These are phyloP conservation scores for Himalopsyche anomala DNA, from an alignment of 2,888 invertebrate genomes.

Conservation along the genomic window DNA sequence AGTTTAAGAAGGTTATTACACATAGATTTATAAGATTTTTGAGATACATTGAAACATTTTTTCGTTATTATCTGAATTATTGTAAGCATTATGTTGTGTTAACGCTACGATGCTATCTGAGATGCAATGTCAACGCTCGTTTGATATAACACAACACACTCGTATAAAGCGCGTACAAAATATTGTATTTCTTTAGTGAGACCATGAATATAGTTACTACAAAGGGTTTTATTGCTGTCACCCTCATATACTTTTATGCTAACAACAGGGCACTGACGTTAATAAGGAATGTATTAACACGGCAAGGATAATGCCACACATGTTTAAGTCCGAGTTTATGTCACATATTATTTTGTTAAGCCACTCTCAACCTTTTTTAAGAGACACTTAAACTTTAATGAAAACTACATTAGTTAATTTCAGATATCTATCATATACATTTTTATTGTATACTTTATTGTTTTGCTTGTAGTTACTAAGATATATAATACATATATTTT, in stretches of 20 bases:
- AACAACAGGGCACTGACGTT: slow-evolving; percentile 44
- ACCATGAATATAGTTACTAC: slow-evolving; percentile 38
- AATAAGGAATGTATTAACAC: slow-evolving; percentile 53
- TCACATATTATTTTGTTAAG: slow-evolving; percentile 37
- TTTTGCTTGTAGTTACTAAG: too few relatives aligned
- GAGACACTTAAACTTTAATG: not conserved
- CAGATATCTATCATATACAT: too few relatives aligned
- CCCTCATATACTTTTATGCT: slow-evolving; percentile 51
- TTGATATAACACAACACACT: slow-evolving; percentile 22
- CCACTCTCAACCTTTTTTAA: slow-evolving; percentile 26
- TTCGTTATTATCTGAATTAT: slow-evolving; percentile 3
- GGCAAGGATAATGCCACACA: slow-evolving; percentile 52
- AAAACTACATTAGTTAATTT: too few relatives aligned
- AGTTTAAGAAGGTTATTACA: not conserved
- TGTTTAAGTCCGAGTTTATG: slow-evolving; percentile 44
- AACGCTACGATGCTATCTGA: slow-evolving; percentile 3
- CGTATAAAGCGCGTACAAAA: slow-evolving; percentile 40
- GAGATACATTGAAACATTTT: not conserved
- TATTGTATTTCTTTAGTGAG: slow-evolving; percentile 40
- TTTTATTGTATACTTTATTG: too few relatives aligned
- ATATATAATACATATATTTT: too few relatives aligned
- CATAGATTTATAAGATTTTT: slow-evolving; percentile 16
- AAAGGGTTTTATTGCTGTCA: slow-evolving; percentile 49
- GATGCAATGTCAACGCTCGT: slow-evolving; percentile 22
- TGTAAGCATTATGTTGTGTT: slow-evolving; percentile 22